phyloP scores from a whole-genome alignment of 2,797 vertebrate species.

The Rhinella marina region DNA sequence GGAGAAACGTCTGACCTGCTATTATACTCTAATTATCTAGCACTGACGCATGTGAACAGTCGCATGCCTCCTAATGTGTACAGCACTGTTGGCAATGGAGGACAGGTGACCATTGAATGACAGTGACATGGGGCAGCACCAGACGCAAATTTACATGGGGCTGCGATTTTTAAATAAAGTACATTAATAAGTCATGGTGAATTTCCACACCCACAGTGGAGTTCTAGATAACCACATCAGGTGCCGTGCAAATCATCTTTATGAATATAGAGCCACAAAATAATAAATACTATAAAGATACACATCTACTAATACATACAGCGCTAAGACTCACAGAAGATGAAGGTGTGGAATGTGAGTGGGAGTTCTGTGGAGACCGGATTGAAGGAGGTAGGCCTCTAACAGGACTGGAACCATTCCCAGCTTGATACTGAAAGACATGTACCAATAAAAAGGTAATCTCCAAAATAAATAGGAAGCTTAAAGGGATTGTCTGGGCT shows the following conservation, averaged over 20 bases:
- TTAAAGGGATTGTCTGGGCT: too few relatives aligned
- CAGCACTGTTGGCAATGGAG: neutral
- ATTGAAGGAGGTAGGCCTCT: conserved; percentile 91
- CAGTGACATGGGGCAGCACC: neutral
- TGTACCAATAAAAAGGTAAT: neutral
- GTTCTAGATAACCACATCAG: neutral
- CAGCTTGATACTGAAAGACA: conserved; percentile 89
- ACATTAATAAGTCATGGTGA: too few relatives aligned
- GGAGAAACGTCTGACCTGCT: neutral
- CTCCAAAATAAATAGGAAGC: conserved; percentile 2
- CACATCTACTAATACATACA: neutral
- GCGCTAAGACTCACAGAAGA: conserved; percentile 83
- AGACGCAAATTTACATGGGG: too few relatives aligned
- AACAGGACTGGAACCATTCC: conserved; percentile 96
- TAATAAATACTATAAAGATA: neutral
- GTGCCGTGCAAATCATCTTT: neutral
- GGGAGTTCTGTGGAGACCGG: conserved; percentile 96
- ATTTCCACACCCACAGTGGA: too few relatives aligned
- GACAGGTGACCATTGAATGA: neutral
- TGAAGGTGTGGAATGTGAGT: conserved; percentile 94
- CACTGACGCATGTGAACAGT: neutral
- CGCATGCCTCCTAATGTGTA: neutral
- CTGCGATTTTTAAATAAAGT: too few relatives aligned
- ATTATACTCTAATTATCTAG: neutral
- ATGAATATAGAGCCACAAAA: neutral